These are phyloP conservation scores for Enoplolaimus lenunculus DNA, from an alignment of 2,888 invertebrate genomes.

Conservation along the genomic window DNA sequence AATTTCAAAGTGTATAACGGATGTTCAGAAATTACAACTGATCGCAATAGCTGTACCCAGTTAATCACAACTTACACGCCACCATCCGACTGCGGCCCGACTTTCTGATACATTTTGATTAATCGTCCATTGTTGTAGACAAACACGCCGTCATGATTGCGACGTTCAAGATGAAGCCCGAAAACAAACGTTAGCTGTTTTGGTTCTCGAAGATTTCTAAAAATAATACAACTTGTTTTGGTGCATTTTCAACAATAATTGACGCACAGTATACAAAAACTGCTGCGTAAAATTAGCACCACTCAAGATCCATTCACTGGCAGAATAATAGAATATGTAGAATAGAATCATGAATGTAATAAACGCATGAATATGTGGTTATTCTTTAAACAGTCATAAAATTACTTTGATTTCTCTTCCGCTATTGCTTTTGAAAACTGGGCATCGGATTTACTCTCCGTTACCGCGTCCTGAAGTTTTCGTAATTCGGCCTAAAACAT, in stretches of 20 bases:
- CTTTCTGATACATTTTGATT: constrained; percentile 45
- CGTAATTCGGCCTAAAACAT: constrained; percentile 20
- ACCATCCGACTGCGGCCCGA: constrained; percentile 43
- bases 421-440: constrained; percentile 19
- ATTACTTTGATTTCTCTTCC: constrained; percentile 23
- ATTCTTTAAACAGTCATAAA: no score
- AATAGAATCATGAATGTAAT: no score
- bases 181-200: constrained; percentile 40
- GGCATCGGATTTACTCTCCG: constrained; percentile 10
- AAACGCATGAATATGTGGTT: no score
- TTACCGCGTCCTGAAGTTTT: constrained; percentile 19
- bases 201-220: constrained; percentile 27
- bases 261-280: no score
- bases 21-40: no score
- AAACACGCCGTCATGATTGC: constrained; percentile 44
- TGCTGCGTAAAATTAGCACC: no score
- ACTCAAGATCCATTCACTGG: no score
- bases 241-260: no score
- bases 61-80: constrained; percentile 39
- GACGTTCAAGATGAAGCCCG: constrained; percentile 44
- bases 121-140: constrained; percentile 46
- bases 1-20: no score
- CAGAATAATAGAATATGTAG: no score
- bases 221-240: no score
- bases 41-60: no score